Conservation (phyloP, 2,888 invertebrate genomes). For the Lasioglossum vierecki region DNA sequence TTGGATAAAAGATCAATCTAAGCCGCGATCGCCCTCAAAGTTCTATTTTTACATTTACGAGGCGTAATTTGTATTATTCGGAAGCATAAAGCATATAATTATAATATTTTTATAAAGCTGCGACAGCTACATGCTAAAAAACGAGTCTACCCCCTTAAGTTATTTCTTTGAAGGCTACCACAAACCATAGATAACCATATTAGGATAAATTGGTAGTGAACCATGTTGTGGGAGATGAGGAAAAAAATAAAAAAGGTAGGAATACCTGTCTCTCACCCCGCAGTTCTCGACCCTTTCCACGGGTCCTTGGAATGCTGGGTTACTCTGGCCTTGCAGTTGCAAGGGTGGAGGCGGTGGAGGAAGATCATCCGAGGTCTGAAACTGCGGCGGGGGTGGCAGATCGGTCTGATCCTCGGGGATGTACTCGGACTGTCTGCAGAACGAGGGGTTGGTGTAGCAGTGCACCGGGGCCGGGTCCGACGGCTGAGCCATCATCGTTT, state of each 20-base stretch:
- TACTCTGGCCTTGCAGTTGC: constrained; percentile 77
- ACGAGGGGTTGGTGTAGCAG: constrained; percentile 92
- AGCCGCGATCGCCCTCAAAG: too few species aligned
- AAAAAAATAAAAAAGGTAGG: constrained; percentile 33
- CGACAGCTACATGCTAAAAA: too few species aligned
- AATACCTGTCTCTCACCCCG: constrained; percentile 70
- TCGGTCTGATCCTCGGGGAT: constrained; percentile 82
- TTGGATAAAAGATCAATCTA: too few species aligned
- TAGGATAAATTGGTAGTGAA: too few species aligned
- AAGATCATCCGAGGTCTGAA: constrained; percentile 74
- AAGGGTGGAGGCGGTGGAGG: constrained; percentile 78
- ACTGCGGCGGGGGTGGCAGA: constrained; percentile 83
- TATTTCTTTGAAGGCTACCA: too few species aligned
- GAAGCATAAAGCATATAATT: too few species aligned
- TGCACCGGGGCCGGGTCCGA: constrained; percentile 79
- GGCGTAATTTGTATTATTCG: too few species aligned
- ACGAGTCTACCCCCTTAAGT: too few species aligned
- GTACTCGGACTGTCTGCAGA: constrained; percentile 91
- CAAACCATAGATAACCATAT: too few species aligned
- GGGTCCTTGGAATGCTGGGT: constrained; percentile 76
- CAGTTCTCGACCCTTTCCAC: constrained; percentile 32
- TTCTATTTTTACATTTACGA: too few species aligned
- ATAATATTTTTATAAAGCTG: too few species aligned
- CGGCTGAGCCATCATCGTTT: constrained; percentile 55
- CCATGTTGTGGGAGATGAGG: not conserved